phyloP scores from a whole-genome alignment of 2,797 vertebrate species.

The Synaphobranchus kaupii region DNA sequence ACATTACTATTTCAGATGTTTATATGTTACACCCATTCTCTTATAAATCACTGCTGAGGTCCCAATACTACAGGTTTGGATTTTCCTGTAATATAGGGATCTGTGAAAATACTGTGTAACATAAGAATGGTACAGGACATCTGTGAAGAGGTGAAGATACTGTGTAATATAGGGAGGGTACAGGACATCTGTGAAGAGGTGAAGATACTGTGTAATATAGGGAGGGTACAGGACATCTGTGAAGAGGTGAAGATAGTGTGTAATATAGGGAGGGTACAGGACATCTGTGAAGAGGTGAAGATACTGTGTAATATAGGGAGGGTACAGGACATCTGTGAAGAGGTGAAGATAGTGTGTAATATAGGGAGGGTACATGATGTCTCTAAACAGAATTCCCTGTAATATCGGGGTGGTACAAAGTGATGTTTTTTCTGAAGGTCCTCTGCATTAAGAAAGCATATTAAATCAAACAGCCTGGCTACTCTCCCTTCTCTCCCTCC shows the following conservation, averaged over 20 bases:
- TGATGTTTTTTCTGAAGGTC: too few species aligned
- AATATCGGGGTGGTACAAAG: too few species aligned
- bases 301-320: too few species aligned
- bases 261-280: too few species aligned
- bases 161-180: too few species aligned
- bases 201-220: too few species aligned
- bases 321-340: neutral
- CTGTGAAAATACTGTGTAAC: neutral
- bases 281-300: neutral
- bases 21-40: neutral
- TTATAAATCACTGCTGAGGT: neutral
- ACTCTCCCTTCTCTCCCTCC: neutral
- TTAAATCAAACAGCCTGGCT: neutral
- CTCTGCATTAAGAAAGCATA: too few species aligned
- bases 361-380: neutral
- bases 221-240: neutral
- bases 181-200: too few species aligned
- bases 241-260: too few species aligned
- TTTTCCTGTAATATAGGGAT: neutral
- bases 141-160: neutral
- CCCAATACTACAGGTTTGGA: neutral
- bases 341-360: too few species aligned
- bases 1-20: neutral
- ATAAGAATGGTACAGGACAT: neutral
- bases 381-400: neutral